Conservation (phyloP, 1,140 invertebrate species). For the Eueides isabella region DNA sequence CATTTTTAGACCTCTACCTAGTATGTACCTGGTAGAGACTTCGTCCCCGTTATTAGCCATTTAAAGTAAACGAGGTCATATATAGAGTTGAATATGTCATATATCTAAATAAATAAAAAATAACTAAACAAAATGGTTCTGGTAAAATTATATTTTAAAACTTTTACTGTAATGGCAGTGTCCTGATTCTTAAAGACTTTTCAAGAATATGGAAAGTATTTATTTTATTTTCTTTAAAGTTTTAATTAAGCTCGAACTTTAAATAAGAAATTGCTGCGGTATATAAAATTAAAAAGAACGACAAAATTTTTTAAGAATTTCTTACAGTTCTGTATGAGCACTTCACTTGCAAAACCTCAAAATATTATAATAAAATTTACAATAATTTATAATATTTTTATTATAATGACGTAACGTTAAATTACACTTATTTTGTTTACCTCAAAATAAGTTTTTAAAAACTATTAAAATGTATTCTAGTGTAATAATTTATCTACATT, state of each 20-base stretch:
- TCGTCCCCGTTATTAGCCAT: too few species aligned
- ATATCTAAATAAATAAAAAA: too few species aligned
- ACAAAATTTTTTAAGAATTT: not conserved
- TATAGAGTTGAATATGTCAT: too few species aligned
- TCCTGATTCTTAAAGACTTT: not conserved
- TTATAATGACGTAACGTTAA: too few species aligned
- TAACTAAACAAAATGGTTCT: not conserved
- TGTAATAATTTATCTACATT: too few species aligned
- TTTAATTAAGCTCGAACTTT: constrained; percentile 10
- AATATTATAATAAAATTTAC: not conserved
- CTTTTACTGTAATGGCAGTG: constrained; percentile 1
- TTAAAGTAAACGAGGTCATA: too few species aligned
- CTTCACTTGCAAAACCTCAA: too few species aligned
- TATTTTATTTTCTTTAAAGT: not conserved
- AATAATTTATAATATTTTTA: not conserved
- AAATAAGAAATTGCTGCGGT: not conserved
- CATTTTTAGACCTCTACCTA: too few species aligned
- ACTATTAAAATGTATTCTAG: too few species aligned
- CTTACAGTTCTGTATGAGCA: not conserved
- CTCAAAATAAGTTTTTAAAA: too few species aligned
- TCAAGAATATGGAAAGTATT: constrained; percentile 7
- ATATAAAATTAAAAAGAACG: constrained; percentile 3
- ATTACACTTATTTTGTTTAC: too few species aligned
- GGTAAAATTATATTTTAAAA: constrained; percentile 15
- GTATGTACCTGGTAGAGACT: too few species aligned